Conservation (phyloP, 2,797 vertebrate species). For the Ptychobarbus kaznakovi region DNA sequence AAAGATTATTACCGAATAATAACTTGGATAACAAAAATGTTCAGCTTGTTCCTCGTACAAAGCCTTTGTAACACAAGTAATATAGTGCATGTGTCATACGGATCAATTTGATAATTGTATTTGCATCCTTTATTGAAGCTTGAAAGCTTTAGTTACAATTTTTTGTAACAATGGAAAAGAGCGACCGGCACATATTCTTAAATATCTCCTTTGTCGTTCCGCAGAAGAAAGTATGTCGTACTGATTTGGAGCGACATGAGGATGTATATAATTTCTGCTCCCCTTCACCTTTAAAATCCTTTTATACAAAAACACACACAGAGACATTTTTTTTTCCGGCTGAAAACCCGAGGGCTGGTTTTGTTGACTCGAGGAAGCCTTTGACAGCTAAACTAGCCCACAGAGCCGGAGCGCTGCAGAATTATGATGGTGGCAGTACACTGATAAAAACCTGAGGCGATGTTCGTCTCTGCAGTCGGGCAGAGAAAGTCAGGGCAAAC, state of each 20-base stretch:
- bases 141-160: neutral
- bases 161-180: neutral
- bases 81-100: neutral
- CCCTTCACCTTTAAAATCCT: neutral
- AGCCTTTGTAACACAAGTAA: neutral
- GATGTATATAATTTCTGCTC: neutral
- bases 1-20: neutral
- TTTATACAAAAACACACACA: neutral
- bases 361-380: conserved; percentile 37
- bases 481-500: conserved; percentile 10
- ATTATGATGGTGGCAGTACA: conserved; percentile 36
- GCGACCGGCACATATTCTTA: neutral
- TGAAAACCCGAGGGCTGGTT: conserved; percentile 28
- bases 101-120: neutral
- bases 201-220: neutral
- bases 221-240: neutral
- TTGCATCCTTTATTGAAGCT: neutral
- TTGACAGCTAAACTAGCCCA: conserved; percentile 39
- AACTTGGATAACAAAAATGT: neutral
- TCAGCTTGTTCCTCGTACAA: neutral
- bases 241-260: neutral
- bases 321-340: neutral
- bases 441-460: conserved; percentile 18
- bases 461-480: neutral
- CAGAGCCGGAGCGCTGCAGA: conserved; percentile 16